Conservation (phyloP, 2,888 invertebrate species). For the Melinaea menophilus region DNA sequence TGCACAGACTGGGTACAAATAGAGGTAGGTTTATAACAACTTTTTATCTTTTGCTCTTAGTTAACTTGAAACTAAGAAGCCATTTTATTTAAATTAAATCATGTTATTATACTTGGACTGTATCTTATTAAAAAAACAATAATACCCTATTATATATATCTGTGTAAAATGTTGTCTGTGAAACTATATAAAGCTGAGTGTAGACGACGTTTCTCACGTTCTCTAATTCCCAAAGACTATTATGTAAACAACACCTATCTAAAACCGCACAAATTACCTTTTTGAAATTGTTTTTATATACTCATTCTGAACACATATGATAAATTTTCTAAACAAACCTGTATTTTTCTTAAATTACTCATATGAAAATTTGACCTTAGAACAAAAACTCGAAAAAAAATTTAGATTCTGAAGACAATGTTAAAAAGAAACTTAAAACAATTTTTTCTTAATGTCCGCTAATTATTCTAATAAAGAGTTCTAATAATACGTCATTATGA, state of each 20-base stretch:
- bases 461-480: neutral
- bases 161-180: constrained; percentile 19
- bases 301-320: neutral
- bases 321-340: neutral
- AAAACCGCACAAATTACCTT: constrained; percentile 21
- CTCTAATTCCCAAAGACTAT: constrained; percentile 23
- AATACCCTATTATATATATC: constrained; percentile 2
- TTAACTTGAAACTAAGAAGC: too few relatives aligned
- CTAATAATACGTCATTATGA: neutral
- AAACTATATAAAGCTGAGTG: constrained; percentile 30
- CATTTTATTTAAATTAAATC: too few relatives aligned
- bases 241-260: constrained; percentile 25
- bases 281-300: constrained; percentile 11
- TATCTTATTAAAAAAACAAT: constrained; percentile 7
- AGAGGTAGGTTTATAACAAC: constrained; percentile 12
- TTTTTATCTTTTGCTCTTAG: too few relatives aligned
- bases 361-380: neutral
- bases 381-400: neutral
- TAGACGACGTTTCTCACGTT: constrained; percentile 33
- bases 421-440: neutral
- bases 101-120: too few relatives aligned
- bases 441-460: neutral
- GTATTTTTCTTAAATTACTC: neutral
- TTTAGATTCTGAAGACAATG: neutral
- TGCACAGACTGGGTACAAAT: constrained; percentile 16